A percentile compares a stretch with the other conserved stretches of the same genome.
Conservation (phyloP, 2,113 vertebrate genomes). For the Leptocoma aspasia region DNA sequence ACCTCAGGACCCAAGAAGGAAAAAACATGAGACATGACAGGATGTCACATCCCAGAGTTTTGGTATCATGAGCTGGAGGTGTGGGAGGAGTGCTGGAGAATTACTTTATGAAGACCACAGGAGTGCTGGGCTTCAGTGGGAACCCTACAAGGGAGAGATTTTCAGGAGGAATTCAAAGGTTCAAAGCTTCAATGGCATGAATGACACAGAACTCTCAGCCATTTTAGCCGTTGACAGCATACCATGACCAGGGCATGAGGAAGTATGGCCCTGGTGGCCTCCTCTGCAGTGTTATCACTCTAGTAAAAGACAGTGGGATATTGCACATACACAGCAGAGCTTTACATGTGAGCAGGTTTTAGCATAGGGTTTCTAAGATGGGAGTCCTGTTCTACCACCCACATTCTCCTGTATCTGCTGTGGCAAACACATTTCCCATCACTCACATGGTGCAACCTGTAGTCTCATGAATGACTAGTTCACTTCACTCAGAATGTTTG, state of each 20-base stretch:
- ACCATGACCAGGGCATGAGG: not conserved
- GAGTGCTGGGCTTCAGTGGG: not conserved
- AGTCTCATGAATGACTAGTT: not conserved
- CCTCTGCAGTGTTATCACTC: not conserved
- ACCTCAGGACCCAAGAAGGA: not conserved
- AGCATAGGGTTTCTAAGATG: not conserved
- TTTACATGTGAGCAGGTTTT: not conserved
- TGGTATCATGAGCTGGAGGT: not conserved
- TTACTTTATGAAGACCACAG: not conserved
- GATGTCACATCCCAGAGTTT: not conserved
- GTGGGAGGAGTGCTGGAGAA: not conserved
- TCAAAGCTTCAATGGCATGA: not conserved
- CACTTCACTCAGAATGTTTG: not conserved
- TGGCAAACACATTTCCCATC: not conserved
- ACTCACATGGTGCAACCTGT: not conserved
- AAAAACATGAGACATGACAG: not conserved
- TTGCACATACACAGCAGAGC: not conserved
- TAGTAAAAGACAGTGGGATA: not conserved
- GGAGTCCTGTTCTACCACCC: not conserved
- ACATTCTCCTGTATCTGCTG: fast-evolving
- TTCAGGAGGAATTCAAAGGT: not conserved
- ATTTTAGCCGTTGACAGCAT: not conserved
- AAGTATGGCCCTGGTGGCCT: not conserved
- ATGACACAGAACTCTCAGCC: not conserved
- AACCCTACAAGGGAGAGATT: not conserved